Percentiles rank a stretch among this genome's conserved stretches.
These are phyloP conservation scores for Cuculus canorus DNA, from an alignment of 2,797 vertebrate genomes.

Conservation along the genomic window DNA sequence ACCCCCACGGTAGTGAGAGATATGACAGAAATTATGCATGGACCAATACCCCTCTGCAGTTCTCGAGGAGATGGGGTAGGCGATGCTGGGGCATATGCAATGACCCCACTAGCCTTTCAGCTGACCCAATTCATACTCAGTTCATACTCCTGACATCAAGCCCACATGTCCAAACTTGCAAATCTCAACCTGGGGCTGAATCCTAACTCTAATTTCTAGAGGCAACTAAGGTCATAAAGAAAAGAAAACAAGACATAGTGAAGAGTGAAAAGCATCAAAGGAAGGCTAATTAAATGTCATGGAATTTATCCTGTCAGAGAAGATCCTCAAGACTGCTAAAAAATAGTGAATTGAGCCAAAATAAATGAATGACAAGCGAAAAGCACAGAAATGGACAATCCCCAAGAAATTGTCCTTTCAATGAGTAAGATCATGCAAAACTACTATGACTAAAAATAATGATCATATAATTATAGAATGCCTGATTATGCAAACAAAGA, in stretches of 20 bases:
- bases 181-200: neutral
- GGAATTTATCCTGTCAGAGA: neutral
- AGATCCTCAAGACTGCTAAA: neutral
- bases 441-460: neutral
- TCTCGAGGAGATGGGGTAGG: neutral
- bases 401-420: neutral
- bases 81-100: neutral
- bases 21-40: neutral
- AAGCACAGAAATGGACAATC: neutral
- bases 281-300: neutral
- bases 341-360: neutral
- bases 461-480: neutral
- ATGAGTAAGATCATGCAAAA: neutral
- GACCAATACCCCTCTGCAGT: neutral
- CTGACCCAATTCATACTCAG: neutral
- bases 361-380: neutral
- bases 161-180: neutral
- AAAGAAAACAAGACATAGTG: neutral
- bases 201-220: neutral
- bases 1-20: neutral
- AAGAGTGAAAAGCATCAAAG: neutral
- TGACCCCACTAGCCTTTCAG: fast-evolving
- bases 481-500: neutral
- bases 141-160: neutral
- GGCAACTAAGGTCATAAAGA: fast-evolving